A percentile compares a stretch with the other conserved stretches of the same genome.
phyloP scores from a whole-genome alignment of 2,797 vertebrate genomes.

The Dipus sagitta region DNA sequence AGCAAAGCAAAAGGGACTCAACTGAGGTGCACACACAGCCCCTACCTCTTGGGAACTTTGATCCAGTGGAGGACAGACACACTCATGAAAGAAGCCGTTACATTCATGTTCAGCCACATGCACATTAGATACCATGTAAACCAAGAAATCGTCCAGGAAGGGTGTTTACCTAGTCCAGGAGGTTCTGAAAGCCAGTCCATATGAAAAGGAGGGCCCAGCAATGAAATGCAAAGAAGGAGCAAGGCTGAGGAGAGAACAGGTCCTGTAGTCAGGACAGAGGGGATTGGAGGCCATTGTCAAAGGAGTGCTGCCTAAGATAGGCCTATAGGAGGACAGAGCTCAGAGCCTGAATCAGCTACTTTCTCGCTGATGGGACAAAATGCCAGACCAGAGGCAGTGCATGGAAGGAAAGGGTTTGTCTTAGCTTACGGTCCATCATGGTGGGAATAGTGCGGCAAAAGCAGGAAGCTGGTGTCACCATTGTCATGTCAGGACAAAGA shows the following conservation, averaged over 20 bases:
- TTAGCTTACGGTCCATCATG: no score
- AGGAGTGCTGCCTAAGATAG: accelerated
- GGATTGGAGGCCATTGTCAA: background rate
- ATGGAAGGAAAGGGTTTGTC: no score
- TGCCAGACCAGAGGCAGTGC: no score
- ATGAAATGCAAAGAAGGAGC: background rate
- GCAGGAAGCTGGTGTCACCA: no score
- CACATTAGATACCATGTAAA: background rate
- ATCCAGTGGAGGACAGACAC: background rate
- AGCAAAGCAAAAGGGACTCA: background rate
- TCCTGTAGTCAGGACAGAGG: no score
- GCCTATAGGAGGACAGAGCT: no score
- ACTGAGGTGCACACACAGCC: background rate
- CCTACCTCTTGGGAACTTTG: background rate
- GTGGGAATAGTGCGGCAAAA: no score
- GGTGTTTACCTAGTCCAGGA: background rate
- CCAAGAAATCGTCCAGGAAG: background rate
- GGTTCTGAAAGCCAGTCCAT: background rate
- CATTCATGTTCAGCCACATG: background rate
- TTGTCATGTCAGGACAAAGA: no score
- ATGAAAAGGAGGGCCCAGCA: background rate
- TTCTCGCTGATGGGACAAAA: no score
- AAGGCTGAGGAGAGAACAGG: background rate
- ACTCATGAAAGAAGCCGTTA: background rate
- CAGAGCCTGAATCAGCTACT: background rate